A percentile compares a stretch with the other conserved stretches of the same genome.
These are phyloP conservation scores for Callospermophilus lateralis DNA, from an alignment of 2,113 vertebrate genomes.

Conservation along the genomic window DNA sequence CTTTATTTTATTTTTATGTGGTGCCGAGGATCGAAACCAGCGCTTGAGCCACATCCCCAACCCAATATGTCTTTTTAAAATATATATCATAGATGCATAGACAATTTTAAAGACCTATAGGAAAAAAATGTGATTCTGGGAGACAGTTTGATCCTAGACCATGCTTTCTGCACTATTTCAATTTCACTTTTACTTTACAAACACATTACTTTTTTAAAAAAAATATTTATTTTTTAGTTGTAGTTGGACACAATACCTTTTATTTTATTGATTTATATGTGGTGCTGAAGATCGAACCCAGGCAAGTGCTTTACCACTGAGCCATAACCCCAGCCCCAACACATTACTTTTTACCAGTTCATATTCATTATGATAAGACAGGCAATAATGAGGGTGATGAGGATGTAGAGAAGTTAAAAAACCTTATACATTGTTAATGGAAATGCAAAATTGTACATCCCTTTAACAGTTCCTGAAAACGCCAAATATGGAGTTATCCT, in stretches of 20 bases:
- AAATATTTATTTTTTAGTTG: background rate
- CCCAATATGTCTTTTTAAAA: background rate
- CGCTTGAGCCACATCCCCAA: too few species aligned
- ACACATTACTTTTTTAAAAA: background rate
- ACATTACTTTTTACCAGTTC: background rate
- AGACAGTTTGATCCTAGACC: background rate
- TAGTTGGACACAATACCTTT: too few species aligned
- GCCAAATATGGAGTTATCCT: background rate
- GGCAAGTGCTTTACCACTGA: too few species aligned
- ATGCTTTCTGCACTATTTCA: background rate
- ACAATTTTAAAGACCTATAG: background rate
- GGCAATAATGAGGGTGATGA: background rate
- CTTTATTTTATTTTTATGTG: too few species aligned
- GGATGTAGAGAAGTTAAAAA: background rate
- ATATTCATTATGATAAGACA: background rate
- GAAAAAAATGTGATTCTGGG: background rate
- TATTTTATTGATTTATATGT: too few species aligned
- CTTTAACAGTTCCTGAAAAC: constrained; percentile 2
- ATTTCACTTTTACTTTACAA: background rate
- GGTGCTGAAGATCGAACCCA: too few species aligned
- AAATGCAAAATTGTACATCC: background rate
- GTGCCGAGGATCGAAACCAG: too few species aligned
- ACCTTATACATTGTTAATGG: background rate
- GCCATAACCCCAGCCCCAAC: too few species aligned
- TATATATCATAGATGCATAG: background rate